Base-by-base conservation (phyloP, 2,888 invertebrate genomes). In the Microplitis manilae region DNA sequence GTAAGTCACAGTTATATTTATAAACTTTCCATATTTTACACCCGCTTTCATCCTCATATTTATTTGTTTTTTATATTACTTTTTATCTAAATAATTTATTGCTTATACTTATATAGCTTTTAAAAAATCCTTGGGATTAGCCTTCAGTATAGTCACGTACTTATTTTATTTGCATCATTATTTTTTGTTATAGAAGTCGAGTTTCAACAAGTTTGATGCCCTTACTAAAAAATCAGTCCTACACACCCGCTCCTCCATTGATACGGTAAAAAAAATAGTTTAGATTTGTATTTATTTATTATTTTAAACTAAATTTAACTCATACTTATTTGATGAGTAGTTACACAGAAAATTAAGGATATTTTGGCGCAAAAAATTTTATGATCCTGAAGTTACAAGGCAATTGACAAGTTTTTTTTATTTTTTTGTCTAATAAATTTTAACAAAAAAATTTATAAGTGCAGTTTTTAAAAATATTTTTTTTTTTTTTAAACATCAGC, bases 171-270 rank as follows among this genome's bases (percentile, higher is more conserved):
- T 50, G 8, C 13, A 50, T 50, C 13, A 50, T 65, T 20, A 17
- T 59, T 68, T 61, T 38, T 5, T 73, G 82, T 91, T 91, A 62
- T 91, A 95, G 94, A 94, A 94, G 91, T 94, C 94, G 83, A 94
- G 94, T 90, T 95, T 95, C 89, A 94, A 92, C 87, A 94, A 95
- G 91, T 94, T 94, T 88, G 94, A 95, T 88, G 93, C 94, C 73
- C 90, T 94, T 75, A 93, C 93, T 86, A 94, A 94, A 90, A 93
- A 94, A 87, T 92, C 92, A 79, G 91, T 93, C 68, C 91, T 94
- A 41, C 93, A 94, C 89, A 93, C 94, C 79, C 92, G 94, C 85
- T 93, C 50, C 13, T 50, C 94, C 81, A 92, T 92, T 81, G 94
- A 94, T 88, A 91, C 93, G 74, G 91, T 92, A 82, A 94, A 93